Percentiles rank a stretch among this genome's conserved stretches.
These are phyloP conservation scores for Pristis pectinata DNA, from an alignment of 2,797 vertebrate genomes.

Conservation along the genomic window DNA sequence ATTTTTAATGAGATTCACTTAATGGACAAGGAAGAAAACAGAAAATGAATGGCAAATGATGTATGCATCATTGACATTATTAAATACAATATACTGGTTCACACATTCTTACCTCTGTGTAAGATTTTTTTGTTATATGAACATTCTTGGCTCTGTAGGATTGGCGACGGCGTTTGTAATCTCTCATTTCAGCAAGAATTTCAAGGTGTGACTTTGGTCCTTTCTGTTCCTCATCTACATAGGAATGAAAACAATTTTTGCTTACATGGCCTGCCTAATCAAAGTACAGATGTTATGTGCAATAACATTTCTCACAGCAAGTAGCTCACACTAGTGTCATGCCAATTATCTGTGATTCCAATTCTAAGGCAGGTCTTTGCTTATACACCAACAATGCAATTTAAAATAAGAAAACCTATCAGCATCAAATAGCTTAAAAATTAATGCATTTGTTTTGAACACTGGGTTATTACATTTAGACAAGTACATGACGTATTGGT, in stretches of 20 bases:
- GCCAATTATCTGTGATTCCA: background rate
- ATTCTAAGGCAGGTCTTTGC: background rate
- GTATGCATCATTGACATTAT: background rate
- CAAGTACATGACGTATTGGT: background rate
- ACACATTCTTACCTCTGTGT: slow-evolving; percentile 77
- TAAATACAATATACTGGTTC: background rate
- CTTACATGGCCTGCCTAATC: background rate
- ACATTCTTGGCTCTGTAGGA: slow-evolving; percentile 97
- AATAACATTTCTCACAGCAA: background rate
- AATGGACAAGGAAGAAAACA: background rate
- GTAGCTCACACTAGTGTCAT: background rate
- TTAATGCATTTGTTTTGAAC: background rate
- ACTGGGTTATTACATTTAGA: background rate
- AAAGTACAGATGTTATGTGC: too few species aligned
- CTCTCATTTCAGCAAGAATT: slow-evolving; percentile 94
- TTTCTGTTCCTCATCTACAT: slow-evolving; percentile 72
- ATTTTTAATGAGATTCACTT: background rate
- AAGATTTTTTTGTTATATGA: slow-evolving; percentile 96
- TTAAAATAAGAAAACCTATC: background rate
- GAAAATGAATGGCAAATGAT: background rate
- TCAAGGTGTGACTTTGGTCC: slow-evolving; percentile 91
- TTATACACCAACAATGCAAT: background rate
- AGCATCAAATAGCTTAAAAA: background rate
- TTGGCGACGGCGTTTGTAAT: slow-evolving; percentile 91
- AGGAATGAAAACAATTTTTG: background rate